Base-by-base conservation (phyloP, 92 coral and sea anemone genomes). In the Pocillopora meandrina region DNA sequence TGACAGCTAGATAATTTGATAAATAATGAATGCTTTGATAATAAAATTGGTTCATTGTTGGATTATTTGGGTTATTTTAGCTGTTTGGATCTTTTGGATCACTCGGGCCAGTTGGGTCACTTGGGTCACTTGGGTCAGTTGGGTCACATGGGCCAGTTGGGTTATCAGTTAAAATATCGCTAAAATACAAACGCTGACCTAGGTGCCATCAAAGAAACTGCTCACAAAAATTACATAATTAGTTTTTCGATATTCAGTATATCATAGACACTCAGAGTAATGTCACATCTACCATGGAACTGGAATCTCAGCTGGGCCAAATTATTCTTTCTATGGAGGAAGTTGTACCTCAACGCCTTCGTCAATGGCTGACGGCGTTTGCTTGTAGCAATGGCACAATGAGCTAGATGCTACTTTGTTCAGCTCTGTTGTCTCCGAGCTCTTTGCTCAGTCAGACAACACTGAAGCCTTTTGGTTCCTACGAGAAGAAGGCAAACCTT, bases 341-440 rank as follows among this genome's bases (percentile, higher is more conserved):
- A 71, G 68, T 82, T 57, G 85, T 82, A 15, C 78, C 85, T 31
- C 77, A 82, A 71, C 77, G 85, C 9, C 57, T 82, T 82, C 6
- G 77, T 57, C 77, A 82, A 58, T 82, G 86, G 86, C 70, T 82
- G 12, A 16, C 67, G 5, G 71, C 86, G 9, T 71, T 82, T 58
- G 78, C 86, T 6, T 62, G 79, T 60, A 82, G 89, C 78, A 78
- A 86, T 42, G 90, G 86, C 26, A 86, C 81, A 17, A 86, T 74
- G 34, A 71, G 81, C 64, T 67, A 79, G 62, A 82, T 86, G 58
- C 79, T 86, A 15, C 80, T 86, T 12, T 69, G 57, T 85, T 56
- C 66, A 14, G 60, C 76, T 17, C 23, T 86, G 23, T 42, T 56
- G 18, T 86, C 69, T 2, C 26, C 87, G 11, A 75, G 87, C 42